phyloP scores from a whole-genome alignment of 2,888 invertebrate genomes.

The Tenthredo amoena region DNA sequence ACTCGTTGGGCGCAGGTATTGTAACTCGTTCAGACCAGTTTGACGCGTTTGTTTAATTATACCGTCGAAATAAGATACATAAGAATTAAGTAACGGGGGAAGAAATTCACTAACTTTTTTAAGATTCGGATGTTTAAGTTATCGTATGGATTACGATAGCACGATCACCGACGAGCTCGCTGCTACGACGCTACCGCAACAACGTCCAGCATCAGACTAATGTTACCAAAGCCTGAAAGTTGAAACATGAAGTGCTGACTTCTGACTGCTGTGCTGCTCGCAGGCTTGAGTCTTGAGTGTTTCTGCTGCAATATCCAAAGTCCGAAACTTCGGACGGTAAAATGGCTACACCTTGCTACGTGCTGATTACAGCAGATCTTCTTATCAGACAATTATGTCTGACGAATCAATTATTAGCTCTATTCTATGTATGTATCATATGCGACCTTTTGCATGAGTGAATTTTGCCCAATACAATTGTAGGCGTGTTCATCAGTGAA shows the following conservation, averaged over 20 bases:
- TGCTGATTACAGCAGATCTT: neutral
- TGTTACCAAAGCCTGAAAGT: neutral
- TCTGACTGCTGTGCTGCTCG: conserved; percentile 6
- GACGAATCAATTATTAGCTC: neutral
- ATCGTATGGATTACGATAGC: neutral
- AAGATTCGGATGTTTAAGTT: neutral
- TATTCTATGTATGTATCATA: too few relatives aligned
- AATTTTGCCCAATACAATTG: neutral
- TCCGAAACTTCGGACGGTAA: conserved; percentile 9
- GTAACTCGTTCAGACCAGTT: neutral
- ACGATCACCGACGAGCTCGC: neutral
- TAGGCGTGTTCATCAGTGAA: neutral
- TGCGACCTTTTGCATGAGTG: too few relatives aligned
- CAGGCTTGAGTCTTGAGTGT: neutral
- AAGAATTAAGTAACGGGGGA: neutral
- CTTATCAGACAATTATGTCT: neutral
- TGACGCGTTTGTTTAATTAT: neutral
- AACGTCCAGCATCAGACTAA: conserved; percentile 38
- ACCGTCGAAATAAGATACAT: neutral
- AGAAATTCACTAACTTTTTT: neutral
- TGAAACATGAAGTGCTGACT: conserved; percentile 37
- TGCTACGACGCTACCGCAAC: conserved; percentile 33
- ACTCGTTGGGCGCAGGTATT: neutral
- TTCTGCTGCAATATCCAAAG: conserved; percentile 16
- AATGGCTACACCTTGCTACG: neutral